Conservation (phyloP, 2,113 vertebrate species). For the Tachuris rubrigastra region DNA sequence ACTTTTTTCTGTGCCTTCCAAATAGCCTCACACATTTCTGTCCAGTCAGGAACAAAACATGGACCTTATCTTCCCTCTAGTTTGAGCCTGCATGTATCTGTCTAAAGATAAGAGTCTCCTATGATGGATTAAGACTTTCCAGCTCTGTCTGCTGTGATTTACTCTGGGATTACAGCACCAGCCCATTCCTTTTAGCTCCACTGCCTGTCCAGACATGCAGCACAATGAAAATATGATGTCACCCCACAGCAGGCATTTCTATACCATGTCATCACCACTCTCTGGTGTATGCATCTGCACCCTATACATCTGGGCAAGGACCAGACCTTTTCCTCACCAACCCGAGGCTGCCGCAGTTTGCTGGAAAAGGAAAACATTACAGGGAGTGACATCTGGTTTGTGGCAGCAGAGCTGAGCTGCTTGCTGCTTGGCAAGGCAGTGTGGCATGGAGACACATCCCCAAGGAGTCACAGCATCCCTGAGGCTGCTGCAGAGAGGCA, state of each 20-base stretch:
- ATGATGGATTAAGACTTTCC: constrained; percentile 25
- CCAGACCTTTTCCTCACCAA: neutral
- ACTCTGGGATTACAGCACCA: constrained; percentile 10
- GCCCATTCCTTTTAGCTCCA: neutral
- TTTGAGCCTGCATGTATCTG: neutral
- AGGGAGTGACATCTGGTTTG: neutral
- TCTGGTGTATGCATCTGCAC: neutral
- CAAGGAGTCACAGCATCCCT: neutral
- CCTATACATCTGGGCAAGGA: neutral
- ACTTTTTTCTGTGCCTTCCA: neutral
- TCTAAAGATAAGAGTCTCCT: neutral
- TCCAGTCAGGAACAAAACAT: neutral
- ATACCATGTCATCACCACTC: neutral
- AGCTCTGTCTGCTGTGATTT: constrained; percentile 42
- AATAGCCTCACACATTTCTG: neutral
- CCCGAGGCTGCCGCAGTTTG: neutral
- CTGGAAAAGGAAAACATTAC: neutral
- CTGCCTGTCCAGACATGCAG: neutral
- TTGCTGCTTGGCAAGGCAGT: fast-evolving
- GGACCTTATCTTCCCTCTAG: neutral
- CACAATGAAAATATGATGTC: neutral
- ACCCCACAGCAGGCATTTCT: neutral
- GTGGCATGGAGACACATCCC: neutral
- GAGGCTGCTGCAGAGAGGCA: constrained; percentile 29
- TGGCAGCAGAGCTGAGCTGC: neutral